Evolutionary conservation across 2,113 vertebrate genomes (phyloP).

Genomic region (Thermophis baileyi): DNA sequence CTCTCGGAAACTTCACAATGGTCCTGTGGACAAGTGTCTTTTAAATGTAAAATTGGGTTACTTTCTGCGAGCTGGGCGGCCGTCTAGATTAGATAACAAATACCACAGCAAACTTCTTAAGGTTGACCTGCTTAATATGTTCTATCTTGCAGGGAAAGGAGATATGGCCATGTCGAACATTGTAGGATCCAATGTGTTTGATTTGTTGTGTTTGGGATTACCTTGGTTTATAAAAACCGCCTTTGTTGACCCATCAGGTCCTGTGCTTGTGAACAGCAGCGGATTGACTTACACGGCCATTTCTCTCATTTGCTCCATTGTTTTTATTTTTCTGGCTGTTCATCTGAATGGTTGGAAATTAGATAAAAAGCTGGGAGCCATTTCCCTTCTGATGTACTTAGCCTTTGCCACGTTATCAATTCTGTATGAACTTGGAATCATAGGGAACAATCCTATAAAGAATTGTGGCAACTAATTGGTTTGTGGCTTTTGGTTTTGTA

Average conservation of each 20-base stretch:
- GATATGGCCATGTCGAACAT: slow-evolving; percentile 99
- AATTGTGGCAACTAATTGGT: slow-evolving; percentile 77
- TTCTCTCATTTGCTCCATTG: slow-evolving; percentile 86
- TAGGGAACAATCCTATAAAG: slow-evolving; percentile 84
- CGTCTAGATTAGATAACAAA: not conserved
- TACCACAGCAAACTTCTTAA: not conserved
- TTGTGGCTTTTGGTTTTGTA: slow-evolving; percentile 25
- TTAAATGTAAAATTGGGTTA: not conserved
- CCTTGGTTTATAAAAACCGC: slow-evolving; percentile 96
- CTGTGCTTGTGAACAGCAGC: slow-evolving; percentile 86
- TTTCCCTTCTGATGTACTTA: slow-evolving; percentile 83
- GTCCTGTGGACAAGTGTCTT: not conserved
- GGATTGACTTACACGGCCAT: slow-evolving; percentile 85
- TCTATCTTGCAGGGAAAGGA: slow-evolving; percentile 82
- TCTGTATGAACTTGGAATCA: slow-evolving; percentile 92
- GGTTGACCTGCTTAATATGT: not conserved
- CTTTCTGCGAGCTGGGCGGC: not conserved
- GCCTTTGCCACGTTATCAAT: slow-evolving; percentile 83
- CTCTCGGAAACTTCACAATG: no score
- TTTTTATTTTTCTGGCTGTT: slow-evolving; percentile 84
- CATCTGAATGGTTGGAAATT: slow-evolving; percentile 91
- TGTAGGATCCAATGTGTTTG: slow-evolving; percentile 96
- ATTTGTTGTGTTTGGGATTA: slow-evolving; percentile 91
- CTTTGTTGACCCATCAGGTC: slow-evolving; percentile 79
- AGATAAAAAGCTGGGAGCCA: slow-evolving; percentile 85